Evolutionary conservation across 2,888 invertebrate genomes (phyloP), one percentile per base, ranked within the genome.

Genomic region (Acanthococcus lagerstroemiae): DNA sequence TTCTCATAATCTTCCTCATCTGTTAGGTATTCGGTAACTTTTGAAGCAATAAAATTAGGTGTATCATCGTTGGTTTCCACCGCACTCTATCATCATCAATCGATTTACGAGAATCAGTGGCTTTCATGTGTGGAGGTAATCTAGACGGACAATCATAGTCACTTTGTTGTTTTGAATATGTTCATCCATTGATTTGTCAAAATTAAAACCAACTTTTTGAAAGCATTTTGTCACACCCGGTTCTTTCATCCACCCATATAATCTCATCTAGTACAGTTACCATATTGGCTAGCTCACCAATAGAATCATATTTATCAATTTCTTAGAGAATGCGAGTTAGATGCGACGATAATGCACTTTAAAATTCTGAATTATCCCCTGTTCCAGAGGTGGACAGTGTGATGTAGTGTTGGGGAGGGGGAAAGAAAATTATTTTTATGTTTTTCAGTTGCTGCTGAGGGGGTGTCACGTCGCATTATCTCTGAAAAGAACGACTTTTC

Each of bases 191-290:
- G 7, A 37, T 37, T 37, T 37, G 37, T 37, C 37, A 37, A 37
- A 37, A 37, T 37, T 15, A 37, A 37, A 37, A 15, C 37, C 37
- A 37, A 15, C 37, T 37, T 37, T 37, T 37, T 37, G 37, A 37
- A 37, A 37, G 15, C 37, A 37, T 37, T 37, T 37, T 37, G 37
- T 37, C 37, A 37, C 37, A 37, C 37, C 7, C 7, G 37, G 15
- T 37, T 37, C 37, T 37, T 37, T 37, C 15, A 37, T 66, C 37
- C 37, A 58, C 50, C 57, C 60, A 66, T 24, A 50, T n/a, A 37
- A 66, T 48, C 19, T 60, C 66, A 26, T 57, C 30, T n/a, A 50
- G n/a, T 1, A 65, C 37, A 46, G 50, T 60, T 7, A 63, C 52
- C 54, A 15, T 63, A 17, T 37, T 63, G 2, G 37, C 15, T 54